Base-by-base conservation (phyloP, 1,140 invertebrate species). In the Tetramorium parvispinum region DNA sequence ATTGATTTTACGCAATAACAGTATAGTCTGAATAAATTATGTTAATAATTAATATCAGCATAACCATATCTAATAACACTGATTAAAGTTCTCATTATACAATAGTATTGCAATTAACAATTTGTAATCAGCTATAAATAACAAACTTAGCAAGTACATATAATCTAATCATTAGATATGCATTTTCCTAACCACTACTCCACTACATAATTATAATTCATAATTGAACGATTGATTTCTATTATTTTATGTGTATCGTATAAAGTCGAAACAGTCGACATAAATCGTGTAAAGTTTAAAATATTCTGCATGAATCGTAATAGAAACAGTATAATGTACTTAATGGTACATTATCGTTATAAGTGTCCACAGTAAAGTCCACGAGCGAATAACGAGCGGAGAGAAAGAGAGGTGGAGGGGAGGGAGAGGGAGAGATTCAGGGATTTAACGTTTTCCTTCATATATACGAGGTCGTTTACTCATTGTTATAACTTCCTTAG, bases 381-480 rank as follows among this genome's bases (percentile, higher is more conserved):
- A 75, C 53, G 40, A 46, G 24, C 53, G 11, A 71, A 7, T 83
- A 73, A 73, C 68, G 43, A 40, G 53, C 27, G 21, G 37, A 21
- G n/a, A 66, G 18, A 43, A 43, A 21, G 37, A 43, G 32, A 46
- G 1, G 21, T 3, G 16, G 3, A 6, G 63, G 2, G 6, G 5
- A 8, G 40, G 2, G 6, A 3, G 13, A 27, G 40, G 8, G 40
- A 11, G 21, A 24, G 68, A 83, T 59, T 83, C 53, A 59, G 46
- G 53, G 53, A 83, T 83, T 83, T 68, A 75, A 55, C 53, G 46
- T 49, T 59, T 83, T 73, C 68, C 79, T 73, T 59, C 18, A 83
- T 83, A 83, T 83, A 83, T 83, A 83, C 68, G 79, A 83, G 79
- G 79, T 83, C 79, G 79, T 83, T 83, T 83, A 83, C 68, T 83